Evolutionary conservation across 1,140 invertebrate genomes (phyloP), one percentile per base, ranked within the genome.

Genomic region (Pachypeltis micranthus): DNA sequence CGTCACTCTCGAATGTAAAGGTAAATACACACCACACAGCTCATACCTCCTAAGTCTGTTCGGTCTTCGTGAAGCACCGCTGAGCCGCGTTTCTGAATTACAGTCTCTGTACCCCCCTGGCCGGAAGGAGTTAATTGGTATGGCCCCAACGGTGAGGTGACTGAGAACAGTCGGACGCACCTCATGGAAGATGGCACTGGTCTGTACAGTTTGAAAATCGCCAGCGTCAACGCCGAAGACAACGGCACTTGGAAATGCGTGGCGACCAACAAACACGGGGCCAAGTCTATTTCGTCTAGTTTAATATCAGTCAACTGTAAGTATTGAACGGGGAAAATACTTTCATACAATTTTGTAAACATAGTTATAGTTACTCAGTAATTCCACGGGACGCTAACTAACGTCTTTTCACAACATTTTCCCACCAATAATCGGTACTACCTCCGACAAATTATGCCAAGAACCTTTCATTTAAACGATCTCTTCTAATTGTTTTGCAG

Each of bases 221-320:
- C 81, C 47, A 80, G 81, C 0, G 78, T 87, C 0, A 87, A 91
- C 74, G 85, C 84, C 44, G 78, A 78, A 61, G 90, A 94, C 70
- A 87, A 89, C 66, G 90, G 90, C 7, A 87, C 91, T 70, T 94
- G 90, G 91, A 91, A 91, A 73, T 90, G 87, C 69, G 86, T 90
- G 1, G 87, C 86, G 3, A 86, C 83, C 1, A 88, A 82, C 70
- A 69, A 77, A 1, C 80, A 84, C n/a, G 86, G 86, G 57, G 79
- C 82, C 34, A 83, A 85, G 59, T 83, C 86, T 58, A 84, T 90
- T 57, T 81, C 85, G 1, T 80, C 82, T 1, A 86, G 85, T 72
- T 77, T 77, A 62, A 80, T 91, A 24, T 76, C 80, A 61, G 87
- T 91, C 81, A 81, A 84, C 65, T 86, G 84, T 86, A 74, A 78